Conservation (phyloP, 2,113 vertebrate genomes). For the Ochotona princeps region DNA sequence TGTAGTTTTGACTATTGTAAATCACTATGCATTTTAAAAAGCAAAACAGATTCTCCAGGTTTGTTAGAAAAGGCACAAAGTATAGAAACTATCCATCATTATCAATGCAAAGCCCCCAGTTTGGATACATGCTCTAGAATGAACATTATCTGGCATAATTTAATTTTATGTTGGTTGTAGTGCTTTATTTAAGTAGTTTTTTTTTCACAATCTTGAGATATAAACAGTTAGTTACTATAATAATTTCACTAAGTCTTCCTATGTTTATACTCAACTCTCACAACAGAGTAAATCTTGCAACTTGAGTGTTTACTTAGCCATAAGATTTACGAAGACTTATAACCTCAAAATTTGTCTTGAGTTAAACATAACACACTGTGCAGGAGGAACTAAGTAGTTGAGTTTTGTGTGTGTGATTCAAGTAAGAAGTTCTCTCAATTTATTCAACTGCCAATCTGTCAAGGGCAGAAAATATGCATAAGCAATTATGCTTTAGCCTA, state of each 20-base stretch:
- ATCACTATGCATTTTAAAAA: conserved; percentile 82
- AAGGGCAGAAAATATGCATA: background rate
- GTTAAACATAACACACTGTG: background rate
- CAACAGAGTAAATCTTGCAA: background rate
- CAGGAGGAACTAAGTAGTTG: background rate
- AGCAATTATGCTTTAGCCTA: background rate
- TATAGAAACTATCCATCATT: conserved; percentile 83
- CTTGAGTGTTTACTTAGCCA: conserved; percentile 43
- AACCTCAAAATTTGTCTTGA: conserved; percentile 23
- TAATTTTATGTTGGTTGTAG: background rate
- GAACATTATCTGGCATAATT: conserved; percentile 65
- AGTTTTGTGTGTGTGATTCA: background rate
- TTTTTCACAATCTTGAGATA: conserved; percentile 54
- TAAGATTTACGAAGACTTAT: conserved; percentile 27
- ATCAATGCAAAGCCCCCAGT: conserved; percentile 63
- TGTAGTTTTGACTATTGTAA: conserved; percentile 78
- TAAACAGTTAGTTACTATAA: conserved; percentile 11
- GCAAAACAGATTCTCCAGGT: conserved; percentile 80
- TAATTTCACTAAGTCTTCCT: conserved; percentile 39
- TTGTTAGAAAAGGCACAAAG: conserved; percentile 79
- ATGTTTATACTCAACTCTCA: conserved; percentile 15
- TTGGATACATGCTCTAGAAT: conserved; percentile 61
- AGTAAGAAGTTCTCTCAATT: conserved; percentile 43
- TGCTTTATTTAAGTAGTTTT: conserved; percentile 61
- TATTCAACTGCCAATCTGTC: background rate